A percentile compares a stretch with the other conserved stretches of the same genome.
Evolutionary conservation across 1,140 invertebrate species (phyloP).

Genomic region (Heliconius eleuchia): DNA sequence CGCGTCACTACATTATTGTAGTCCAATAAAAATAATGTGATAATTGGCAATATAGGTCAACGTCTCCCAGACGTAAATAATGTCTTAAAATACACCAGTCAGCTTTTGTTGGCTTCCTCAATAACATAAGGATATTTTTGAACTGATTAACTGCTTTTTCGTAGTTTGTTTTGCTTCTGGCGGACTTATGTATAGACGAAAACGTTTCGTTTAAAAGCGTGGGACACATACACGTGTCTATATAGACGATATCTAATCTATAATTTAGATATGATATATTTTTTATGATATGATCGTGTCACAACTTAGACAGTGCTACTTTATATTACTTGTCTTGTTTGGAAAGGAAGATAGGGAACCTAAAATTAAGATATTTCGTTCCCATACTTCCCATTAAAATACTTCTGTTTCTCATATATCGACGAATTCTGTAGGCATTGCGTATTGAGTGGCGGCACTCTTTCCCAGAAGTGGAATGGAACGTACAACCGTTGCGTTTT

Average conservation of each 20-base stretch:
- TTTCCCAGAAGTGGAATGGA: too few relatives aligned
- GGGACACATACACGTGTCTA: background rate
- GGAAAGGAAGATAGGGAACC: too few relatives aligned
- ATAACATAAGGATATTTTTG: background rate
- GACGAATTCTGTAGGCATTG: too few relatives aligned
- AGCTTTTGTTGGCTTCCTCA: conserved; percentile 1
- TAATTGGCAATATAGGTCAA: background rate
- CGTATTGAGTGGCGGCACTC: too few relatives aligned
- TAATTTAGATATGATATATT: background rate
- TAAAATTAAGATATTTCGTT: too few relatives aligned
- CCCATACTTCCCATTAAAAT: too few relatives aligned
- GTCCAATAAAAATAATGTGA: background rate
- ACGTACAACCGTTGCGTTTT: too few relatives aligned
- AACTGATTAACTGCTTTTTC: background rate
- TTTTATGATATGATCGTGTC: background rate
- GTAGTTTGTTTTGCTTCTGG: background rate
- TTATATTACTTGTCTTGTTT: too few relatives aligned
- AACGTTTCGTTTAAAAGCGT: background rate
- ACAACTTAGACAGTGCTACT: too few relatives aligned
- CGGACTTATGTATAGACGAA: background rate
- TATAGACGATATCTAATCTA: background rate
- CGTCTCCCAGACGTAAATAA: conserved; percentile 9
- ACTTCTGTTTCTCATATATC: too few relatives aligned
- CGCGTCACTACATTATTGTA: too few relatives aligned
- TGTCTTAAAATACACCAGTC: background rate